These are phyloP conservation scores for Chromoteleia sp. DNA, from an alignment of 2,888 invertebrate species.

Conservation along the genomic window DNA sequence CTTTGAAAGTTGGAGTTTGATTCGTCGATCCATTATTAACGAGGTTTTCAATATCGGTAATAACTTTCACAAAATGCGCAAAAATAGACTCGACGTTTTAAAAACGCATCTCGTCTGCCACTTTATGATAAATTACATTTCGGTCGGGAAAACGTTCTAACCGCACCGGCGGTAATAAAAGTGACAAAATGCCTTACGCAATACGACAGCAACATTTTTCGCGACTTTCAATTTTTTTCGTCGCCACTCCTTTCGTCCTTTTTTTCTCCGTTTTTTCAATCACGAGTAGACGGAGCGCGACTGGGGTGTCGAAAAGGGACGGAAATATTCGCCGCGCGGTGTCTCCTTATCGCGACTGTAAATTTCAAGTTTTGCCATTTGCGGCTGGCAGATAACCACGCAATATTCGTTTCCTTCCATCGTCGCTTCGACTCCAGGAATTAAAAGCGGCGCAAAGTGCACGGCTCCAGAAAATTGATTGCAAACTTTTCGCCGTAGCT, in stretches of 20 bases:
- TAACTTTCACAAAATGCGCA: constrained; percentile 50
- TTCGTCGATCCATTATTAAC: constrained; percentile 33
- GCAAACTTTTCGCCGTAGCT: constrained; percentile 64
- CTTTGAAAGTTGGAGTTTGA: constrained; percentile 22
- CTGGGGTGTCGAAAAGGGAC: constrained; percentile 38
- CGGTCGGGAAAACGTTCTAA: constrained; percentile 32
- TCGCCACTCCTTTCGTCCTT: neutral
- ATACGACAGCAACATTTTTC: constrained; percentile 43
- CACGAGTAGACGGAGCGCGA: constrained; percentile 49
- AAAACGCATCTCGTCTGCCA: constrained; percentile 58
- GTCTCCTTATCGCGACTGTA: constrained; percentile 67
- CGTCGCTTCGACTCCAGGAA: constrained; percentile 66
- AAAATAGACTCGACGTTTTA: constrained; percentile 52
- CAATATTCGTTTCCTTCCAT: constrained; percentile 70
- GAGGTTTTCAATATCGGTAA: constrained; percentile 45
- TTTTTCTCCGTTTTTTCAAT: constrained; percentile 43
- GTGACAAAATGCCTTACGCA: constrained; percentile 61
- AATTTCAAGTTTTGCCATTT: constrained; percentile 70
- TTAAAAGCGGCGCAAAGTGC: constrained; percentile 68
- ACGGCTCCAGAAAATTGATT: constrained; percentile 69
- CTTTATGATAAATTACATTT: constrained; percentile 65
- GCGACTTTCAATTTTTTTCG: constrained; percentile 18
- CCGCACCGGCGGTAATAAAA: constrained; percentile 49
- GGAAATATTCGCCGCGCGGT: constrained; percentile 32
- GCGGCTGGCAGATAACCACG: constrained; percentile 69